Conservation (phyloP, 2,113 vertebrate species). For the Heterocephalus glaber region DNA sequence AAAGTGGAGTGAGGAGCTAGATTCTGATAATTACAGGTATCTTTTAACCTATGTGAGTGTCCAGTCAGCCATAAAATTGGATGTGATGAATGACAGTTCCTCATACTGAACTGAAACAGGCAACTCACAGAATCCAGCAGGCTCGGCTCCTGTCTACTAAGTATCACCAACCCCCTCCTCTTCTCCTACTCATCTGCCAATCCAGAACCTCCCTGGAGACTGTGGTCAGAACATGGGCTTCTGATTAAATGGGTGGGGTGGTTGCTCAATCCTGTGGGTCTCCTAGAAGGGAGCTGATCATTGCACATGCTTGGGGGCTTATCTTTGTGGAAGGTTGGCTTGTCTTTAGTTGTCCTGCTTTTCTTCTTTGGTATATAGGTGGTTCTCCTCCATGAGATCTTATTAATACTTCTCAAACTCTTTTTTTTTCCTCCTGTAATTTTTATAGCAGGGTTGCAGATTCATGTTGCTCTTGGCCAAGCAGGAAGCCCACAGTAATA, state of each 20-base stretch:
- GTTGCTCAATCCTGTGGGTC: not conserved
- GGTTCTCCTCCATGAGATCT: not conserved
- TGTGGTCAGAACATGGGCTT: not conserved
- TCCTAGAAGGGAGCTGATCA: not conserved
- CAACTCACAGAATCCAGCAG: not conserved
- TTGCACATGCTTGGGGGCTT: not conserved
- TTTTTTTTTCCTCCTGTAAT: not conserved
- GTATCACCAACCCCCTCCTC: rapidly evolving
- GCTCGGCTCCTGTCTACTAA: not conserved
- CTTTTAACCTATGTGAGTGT: not conserved
- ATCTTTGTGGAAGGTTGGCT: not conserved
- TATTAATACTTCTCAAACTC: not conserved
- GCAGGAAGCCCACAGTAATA: not conserved
- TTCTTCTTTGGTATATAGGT: not conserved
- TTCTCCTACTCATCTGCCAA: not conserved
- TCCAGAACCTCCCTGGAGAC: not conserved
- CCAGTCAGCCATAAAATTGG: not conserved
- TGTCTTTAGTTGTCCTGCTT: not conserved
- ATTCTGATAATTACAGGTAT: not conserved
- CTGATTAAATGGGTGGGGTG: too few relatives aligned
- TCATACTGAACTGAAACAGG: not conserved
- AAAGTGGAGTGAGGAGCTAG: not conserved
- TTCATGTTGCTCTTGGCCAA: not conserved
- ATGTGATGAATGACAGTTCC: not conserved
- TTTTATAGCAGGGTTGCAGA: not conserved